Conservation (phyloP, 2,797 vertebrate genomes). For the Karalla daura region DNA sequence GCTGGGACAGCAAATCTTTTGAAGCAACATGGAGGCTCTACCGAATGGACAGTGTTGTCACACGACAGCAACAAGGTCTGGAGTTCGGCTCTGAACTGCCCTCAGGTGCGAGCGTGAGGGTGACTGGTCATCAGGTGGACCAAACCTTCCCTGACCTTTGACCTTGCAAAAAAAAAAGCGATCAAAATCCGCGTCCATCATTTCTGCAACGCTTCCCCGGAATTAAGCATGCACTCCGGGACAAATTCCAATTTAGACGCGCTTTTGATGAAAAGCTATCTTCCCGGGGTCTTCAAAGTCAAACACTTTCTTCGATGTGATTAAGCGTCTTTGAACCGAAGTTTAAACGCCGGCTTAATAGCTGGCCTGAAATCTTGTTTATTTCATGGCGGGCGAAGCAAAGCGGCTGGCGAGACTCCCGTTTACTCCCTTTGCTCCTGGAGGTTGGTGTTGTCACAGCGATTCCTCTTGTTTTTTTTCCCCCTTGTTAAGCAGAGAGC, state of each 20-base stretch:
- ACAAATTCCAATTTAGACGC: conserved; percentile 32
- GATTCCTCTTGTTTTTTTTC: conserved; percentile 6
- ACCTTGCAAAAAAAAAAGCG: conserved; percentile 34
- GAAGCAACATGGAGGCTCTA: too few species aligned
- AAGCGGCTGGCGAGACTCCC: background rate
- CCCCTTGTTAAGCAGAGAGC: background rate
- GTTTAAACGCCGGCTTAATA: conserved; percentile 15
- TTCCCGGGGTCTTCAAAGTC: conserved; percentile 24
- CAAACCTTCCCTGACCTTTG: conserved; percentile 22
- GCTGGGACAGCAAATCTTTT: too few species aligned
- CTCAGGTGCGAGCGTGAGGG: too few species aligned
- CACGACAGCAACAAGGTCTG: too few species aligned
- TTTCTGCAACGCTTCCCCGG: conserved; percentile 22
- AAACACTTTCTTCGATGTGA: conserved; percentile 32
- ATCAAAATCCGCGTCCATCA: conserved; percentile 48
- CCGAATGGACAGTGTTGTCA: too few species aligned
- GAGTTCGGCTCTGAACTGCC: too few species aligned
- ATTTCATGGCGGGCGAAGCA: conserved; percentile 28
- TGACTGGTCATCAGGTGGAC: too few species aligned
- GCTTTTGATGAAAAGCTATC: conserved; percentile 39
- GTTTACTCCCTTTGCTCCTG: conserved; percentile 16
- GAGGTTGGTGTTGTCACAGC: background rate
- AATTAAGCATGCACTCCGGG: conserved; percentile 28
- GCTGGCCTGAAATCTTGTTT: conserved; percentile 28
- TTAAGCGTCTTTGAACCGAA: conserved; percentile 35